phyloP scores from a whole-genome alignment of 1,140 invertebrate species.

The Pseudomyrmex concolor region DNA sequence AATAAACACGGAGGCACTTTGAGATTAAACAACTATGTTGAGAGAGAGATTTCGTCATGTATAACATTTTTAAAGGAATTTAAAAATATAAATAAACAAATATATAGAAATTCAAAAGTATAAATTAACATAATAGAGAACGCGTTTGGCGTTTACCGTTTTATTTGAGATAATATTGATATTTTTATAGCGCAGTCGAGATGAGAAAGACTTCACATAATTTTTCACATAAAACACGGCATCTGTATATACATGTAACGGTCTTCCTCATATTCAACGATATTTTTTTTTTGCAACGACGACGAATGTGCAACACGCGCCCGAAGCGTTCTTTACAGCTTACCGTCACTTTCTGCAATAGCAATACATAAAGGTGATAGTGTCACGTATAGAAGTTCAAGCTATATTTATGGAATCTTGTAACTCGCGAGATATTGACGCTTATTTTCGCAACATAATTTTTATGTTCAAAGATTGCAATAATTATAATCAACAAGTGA shows the following conservation, averaged over 20 bases:
- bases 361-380: conserved; percentile 12
- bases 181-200: conserved; percentile 58
- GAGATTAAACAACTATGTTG: conserved; percentile 52
- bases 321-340: conserved; percentile 42
- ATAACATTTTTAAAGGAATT: conserved; percentile 23
- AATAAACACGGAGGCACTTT: conserved; percentile 17
- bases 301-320: conserved; percentile 21
- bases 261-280: conserved; percentile 66
- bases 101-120: conserved; percentile 29
- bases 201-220: conserved; percentile 15
- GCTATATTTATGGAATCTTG: conserved; percentile 33
- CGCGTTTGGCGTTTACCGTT: conserved; percentile 19
- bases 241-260: conserved; percentile 54
- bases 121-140: conserved; percentile 14
- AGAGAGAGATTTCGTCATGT: conserved; percentile 35
- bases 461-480: conserved; percentile 23
- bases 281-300: conserved; percentile 61
- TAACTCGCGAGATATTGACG: not conserved
- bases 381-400: conserved; percentile 10
- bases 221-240: conserved; percentile 42
- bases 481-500: conserved; percentile 29
- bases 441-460: not conserved
- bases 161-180: conserved; percentile 42
- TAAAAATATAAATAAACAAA: conserved; percentile 9
- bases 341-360: conserved; percentile 32